Conservation (phyloP, 2,797 vertebrate species). For the Orestias chungarensis region DNA sequence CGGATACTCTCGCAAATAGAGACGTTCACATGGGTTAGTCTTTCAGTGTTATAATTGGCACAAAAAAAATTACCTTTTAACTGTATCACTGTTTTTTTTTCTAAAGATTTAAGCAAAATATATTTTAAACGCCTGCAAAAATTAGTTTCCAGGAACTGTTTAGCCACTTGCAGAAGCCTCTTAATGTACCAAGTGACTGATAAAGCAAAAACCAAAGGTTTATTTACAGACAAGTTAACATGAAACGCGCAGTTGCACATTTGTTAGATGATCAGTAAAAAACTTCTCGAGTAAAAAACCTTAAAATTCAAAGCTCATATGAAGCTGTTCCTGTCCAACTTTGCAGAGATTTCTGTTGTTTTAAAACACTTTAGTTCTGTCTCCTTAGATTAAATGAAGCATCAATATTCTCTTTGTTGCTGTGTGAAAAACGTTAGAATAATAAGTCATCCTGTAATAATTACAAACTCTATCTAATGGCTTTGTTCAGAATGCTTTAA, state of each 20-base stretch:
- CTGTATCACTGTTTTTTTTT: too few species aligned
- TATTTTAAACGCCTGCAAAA: background rate
- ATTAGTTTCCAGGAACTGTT: background rate
- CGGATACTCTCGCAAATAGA: slow-evolving; percentile 18
- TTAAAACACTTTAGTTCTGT: background rate
- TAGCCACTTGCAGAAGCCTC: background rate
- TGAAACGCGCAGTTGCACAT: too few species aligned
- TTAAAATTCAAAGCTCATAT: background rate
- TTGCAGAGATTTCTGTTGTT: background rate
- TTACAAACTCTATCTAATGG: background rate
- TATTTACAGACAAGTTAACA: too few species aligned
- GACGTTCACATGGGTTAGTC: slow-evolving; percentile 2
- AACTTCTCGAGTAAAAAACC: too few species aligned
- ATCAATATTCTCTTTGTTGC: background rate
- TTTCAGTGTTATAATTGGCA: slow-evolving; percentile 13
- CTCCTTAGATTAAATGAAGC: background rate
- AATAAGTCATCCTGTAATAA: background rate
- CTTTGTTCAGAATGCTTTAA: background rate
- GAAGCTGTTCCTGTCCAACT: background rate
- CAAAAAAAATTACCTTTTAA: too few species aligned
- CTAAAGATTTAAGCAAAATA: background rate
- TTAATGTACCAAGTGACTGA: background rate
- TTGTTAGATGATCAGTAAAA: too few species aligned
- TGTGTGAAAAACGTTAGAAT: background rate
- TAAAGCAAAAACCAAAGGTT: too few species aligned